Base-by-base conservation (phyloP, 2,797 vertebrate species). In the Neomorphus geoffroyi region DNA sequence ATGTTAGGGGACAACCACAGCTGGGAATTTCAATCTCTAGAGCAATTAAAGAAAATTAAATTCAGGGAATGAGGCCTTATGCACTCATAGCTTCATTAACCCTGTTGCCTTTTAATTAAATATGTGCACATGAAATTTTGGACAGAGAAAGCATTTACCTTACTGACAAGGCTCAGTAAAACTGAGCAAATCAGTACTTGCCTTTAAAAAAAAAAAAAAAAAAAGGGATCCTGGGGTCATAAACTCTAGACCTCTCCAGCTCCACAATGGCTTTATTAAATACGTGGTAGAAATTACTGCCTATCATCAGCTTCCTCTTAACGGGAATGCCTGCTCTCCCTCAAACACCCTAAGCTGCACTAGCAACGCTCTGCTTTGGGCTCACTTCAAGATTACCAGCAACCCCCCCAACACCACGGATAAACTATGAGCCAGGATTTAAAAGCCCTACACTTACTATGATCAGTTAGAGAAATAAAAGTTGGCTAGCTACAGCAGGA, bases 41-140 rank as follows among this genome's bases (percentile, higher is more conserved):
- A 96, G 93, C 93, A 96, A 98, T 97, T 97, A 97, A 95, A 96
- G 93, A 95, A 96, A 97, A 97, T 97, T 96, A 97, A 97, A 97
- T 93, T 96, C 69, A 70, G 75, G 83, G 91, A 97, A 97, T 50
- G 79, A 95, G 86, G 94, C 84, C 95, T 97, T 96, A 96, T 87
- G 95, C 96, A 96, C 93, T 97, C 94, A 96, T 97, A 98, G 95
- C 90, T 74, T 95, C 96, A 97, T 97, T 97, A 98, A 97, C 97
- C 94, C 91, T 88, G 57, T 88, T 32, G 75, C 85, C 82, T 97
- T 95, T 73, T 96, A 97, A 98, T 97, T 97, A 98, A 98, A 96
- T 95, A 97, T 1, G 48, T 78, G 96, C 84, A 90, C 88, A 80
- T 65, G 62, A 93, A 93, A 90, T 77, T 81, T 89, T 91, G 78